A percentile compares a stretch with the other conserved stretches of the same genome.
Evolutionary conservation across 2,888 invertebrate genomes (phyloP).

Genomic region (Drosophila buzzatii): DNA sequence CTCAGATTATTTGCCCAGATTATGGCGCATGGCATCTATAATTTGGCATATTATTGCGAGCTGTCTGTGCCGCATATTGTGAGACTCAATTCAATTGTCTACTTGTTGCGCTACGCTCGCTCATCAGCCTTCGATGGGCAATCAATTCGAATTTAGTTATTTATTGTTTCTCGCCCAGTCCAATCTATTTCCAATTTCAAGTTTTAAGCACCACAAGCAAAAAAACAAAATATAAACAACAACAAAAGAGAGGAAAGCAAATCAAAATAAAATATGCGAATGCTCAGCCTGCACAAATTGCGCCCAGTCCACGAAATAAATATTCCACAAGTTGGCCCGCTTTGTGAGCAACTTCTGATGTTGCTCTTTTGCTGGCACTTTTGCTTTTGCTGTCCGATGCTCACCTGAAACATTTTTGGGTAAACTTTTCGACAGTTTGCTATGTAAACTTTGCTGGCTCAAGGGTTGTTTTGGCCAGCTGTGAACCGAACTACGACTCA

Average conservation of each 20-base stretch:
- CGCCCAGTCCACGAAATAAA: conserved; percentile 42
- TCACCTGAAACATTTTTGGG: conserved; percentile 69
- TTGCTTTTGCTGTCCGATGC: conserved; percentile 43
- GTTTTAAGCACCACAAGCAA: conserved; percentile 60
- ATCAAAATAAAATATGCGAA: conserved; percentile 14
- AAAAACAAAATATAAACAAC: conserved; percentile 43
- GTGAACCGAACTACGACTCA: conserved; percentile 37
- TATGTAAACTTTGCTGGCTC: conserved; percentile 59
- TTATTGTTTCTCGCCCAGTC: conserved; percentile 43
- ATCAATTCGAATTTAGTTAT: conserved; percentile 60
- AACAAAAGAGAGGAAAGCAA: conserved; percentile 7
- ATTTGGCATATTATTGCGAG: conserved; percentile 32
- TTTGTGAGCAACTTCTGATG: conserved; percentile 65
- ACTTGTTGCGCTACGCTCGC: conserved; percentile 48
- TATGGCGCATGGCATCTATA: conserved; percentile 52
- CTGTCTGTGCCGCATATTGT: conserved; percentile 16
- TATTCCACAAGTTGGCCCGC: conserved; percentile 48
- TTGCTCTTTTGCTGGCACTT: conserved; percentile 35
- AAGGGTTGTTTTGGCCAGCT: conserved; percentile 43
- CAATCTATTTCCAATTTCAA: conserved; percentile 64
- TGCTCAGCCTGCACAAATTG: conserved; percentile 27
- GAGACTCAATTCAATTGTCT: conserved; percentile 55
- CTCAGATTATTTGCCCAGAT: conserved; percentile 56
- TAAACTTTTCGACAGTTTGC: conserved; percentile 70
- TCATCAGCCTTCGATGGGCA: conserved; percentile 44